Evolutionary conservation across 2,113 vertebrate genomes (phyloP).

Genomic region (Tenrec ecaudatus): DNA sequence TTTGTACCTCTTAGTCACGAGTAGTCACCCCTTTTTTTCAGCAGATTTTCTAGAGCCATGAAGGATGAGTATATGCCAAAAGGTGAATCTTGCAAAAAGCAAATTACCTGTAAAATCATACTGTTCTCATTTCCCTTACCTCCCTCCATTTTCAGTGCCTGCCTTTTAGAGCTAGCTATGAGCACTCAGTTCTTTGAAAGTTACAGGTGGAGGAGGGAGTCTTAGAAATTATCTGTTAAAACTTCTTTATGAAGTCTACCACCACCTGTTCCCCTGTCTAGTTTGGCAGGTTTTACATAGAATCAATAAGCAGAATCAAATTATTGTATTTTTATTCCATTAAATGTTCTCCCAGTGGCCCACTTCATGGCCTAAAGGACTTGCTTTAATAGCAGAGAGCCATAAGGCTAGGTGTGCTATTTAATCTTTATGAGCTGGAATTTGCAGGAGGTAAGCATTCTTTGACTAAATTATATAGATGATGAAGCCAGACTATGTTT

Average conservation of each 20-base stretch:
- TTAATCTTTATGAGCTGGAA: slow-evolving; percentile 39
- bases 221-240: neutral
- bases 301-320: slow-evolving; percentile 20
- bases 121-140: neutral
- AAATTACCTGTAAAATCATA: neutral
- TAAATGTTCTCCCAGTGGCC: neutral
- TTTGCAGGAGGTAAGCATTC: neutral
- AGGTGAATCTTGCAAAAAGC: neutral
- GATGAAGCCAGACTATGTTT: neutral
- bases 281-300: slow-evolving; percentile 27
- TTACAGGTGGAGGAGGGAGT: neutral
- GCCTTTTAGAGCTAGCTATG: slow-evolving; percentile 3
- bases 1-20: neutral
- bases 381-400: slow-evolving; percentile 20
- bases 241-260: neutral
- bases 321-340: neutral
- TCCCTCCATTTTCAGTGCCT: neutral
- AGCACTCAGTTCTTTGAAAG: neutral
- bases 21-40: neutral
- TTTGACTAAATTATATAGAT: slow-evolving; percentile 31
- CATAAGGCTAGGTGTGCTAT: slow-evolving; percentile 11
- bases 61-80: neutral
- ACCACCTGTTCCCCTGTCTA: neutral
- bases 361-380: slow-evolving; percentile 21
- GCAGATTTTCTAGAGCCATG: neutral